A percentile compares a stretch with the other conserved stretches of the same genome.
phyloP scores from a whole-genome alignment of 2,113 vertebrate species.

The Xyliphius kryptos region DNA sequence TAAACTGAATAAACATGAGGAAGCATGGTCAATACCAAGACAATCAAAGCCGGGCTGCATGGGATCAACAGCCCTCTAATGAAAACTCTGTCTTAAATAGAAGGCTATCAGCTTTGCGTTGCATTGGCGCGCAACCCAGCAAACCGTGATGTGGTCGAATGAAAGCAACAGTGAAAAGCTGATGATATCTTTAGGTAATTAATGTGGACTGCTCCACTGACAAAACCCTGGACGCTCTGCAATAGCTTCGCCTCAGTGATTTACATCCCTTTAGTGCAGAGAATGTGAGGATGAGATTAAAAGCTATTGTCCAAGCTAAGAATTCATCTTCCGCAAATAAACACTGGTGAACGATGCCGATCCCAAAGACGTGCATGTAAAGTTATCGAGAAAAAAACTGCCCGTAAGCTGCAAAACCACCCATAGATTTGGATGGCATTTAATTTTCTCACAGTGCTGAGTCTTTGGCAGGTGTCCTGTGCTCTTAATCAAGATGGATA shows the following conservation, averaged over 20 bases:
- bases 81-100: constrained; percentile 37
- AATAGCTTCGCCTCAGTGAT: constrained; percentile 11
- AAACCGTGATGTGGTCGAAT: constrained; percentile 19
- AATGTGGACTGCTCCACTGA: constrained; percentile 32
- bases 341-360: not conserved
- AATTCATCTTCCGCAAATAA: constrained; percentile 7
- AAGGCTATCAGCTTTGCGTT: constrained; percentile 28
- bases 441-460: constrained; percentile 21
- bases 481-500: constrained; percentile 39
- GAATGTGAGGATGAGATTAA: constrained; percentile 6
- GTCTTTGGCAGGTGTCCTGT: constrained; percentile 28
- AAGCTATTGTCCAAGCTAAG: constrained; percentile 4
- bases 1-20: constrained; percentile 46
- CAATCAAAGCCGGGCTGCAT: constrained; percentile 29
- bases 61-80: constrained; percentile 19
- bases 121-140: constrained; percentile 22
- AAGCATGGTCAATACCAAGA: constrained; percentile 37
- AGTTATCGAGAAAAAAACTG: constrained; percentile 4
- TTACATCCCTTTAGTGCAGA: constrained; percentile 6
- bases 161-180: constrained; percentile 21
- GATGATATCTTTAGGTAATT: constrained; percentile 41
- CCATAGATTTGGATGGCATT: constrained; percentile 25
- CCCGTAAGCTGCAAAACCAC: constrained; percentile 15
- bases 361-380: not conserved
- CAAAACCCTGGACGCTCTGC: constrained; percentile 22